A percentile compares a stretch with the other conserved stretches of the same genome.
These are phyloP conservation scores for Miopithecus talapoin DNA, from an alignment of 2,797 vertebrate genomes.

Conservation along the genomic window DNA sequence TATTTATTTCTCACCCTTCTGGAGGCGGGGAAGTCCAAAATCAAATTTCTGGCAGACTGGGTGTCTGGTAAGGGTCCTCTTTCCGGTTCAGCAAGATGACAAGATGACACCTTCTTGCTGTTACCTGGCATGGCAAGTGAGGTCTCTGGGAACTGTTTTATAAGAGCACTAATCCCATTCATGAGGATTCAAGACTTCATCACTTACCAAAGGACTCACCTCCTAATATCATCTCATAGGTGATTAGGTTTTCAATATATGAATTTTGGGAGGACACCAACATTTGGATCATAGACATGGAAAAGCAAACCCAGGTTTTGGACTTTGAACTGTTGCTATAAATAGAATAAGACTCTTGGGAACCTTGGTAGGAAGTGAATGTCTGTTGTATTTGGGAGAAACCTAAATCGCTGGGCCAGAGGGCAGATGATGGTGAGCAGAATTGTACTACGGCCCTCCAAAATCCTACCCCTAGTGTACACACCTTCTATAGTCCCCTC, in stretches of 20 bases:
- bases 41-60: neutral
- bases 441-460: neutral
- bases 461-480: neutral
- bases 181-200: neutral
- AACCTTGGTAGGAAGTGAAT: neutral
- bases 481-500: neutral
- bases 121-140: neutral
- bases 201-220: neutral
- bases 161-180: neutral
- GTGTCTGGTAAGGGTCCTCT: neutral
- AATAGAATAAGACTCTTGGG: neutral
- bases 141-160: neutral
- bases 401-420: neutral
- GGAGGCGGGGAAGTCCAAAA: neutral
- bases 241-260: neutral
- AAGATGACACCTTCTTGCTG: neutral
- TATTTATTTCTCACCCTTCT: neutral
- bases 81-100: neutral
- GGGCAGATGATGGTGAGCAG: neutral
- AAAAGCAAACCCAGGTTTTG: neutral
- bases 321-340: neutral
- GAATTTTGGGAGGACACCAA: neutral
- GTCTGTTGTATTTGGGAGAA: neutral
- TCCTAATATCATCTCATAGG: neutral
- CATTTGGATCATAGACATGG: neutral